Conservation (phyloP, 2,113 vertebrate genomes). For the Guaruba guarouba region DNA sequence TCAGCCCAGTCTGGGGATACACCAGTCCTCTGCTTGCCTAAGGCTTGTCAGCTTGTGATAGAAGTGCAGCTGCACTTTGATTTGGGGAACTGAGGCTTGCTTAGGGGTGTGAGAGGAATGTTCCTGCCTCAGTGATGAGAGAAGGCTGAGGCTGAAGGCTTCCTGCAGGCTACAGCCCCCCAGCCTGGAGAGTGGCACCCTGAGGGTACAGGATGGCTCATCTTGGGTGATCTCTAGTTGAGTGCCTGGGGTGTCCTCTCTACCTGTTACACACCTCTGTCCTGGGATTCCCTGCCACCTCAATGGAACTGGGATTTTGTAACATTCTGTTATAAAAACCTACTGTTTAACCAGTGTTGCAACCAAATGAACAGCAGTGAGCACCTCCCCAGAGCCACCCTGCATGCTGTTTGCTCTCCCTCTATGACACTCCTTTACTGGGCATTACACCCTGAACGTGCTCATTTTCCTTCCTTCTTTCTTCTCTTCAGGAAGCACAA, state of each 20-base stretch:
- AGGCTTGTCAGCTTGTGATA: neutral
- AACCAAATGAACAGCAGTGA: accelerated
- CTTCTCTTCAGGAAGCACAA: slow-evolving; percentile 77
- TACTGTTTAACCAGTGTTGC: accelerated
- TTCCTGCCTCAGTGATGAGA: neutral
- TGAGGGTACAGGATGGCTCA: neutral
- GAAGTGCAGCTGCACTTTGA: neutral
- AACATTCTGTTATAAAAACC: neutral
- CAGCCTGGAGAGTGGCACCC: neutral
- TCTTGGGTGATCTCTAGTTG: neutral
- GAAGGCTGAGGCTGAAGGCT: neutral
- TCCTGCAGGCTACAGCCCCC: too few species aligned
- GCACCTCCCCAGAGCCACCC: neutral
- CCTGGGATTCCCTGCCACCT: neutral
- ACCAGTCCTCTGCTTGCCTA: neutral
- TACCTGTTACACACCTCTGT: neutral
- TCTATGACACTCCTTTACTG: accelerated
- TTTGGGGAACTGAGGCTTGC: neutral
- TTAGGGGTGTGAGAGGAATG: neutral
- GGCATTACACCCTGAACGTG: accelerated
- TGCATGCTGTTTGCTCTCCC: accelerated
- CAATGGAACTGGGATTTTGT: neutral
- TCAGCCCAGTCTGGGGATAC: neutral
- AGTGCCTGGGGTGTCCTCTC: neutral
- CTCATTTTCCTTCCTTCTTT: neutral